Conservation (phyloP, 2,888 invertebrate species). For the Dasypogon diadema region DNA sequence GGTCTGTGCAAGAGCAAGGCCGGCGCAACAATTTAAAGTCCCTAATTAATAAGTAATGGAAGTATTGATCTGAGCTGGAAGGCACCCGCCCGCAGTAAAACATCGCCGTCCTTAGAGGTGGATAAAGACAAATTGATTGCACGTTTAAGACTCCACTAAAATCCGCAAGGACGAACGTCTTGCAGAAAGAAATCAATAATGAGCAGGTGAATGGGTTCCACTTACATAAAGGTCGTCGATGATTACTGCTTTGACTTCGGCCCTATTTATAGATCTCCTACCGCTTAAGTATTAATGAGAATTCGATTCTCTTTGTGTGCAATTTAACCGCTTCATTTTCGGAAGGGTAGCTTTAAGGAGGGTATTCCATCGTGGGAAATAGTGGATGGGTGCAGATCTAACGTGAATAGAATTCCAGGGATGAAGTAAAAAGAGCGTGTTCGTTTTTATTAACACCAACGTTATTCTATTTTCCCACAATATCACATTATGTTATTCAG, state of each 20-base stretch:
- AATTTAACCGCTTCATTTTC: no score
- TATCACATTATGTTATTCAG: no score
- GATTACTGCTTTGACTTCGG: background rate
- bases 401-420: no score
- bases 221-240: background rate
- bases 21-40: constrained; percentile 25
- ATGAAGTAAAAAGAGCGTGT: no score
- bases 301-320: no score
- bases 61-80: constrained; percentile 19
- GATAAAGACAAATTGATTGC: constrained; percentile 21
- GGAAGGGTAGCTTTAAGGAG: no score
- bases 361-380: no score
- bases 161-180: background rate
- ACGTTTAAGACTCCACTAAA: background rate
- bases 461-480: no score
- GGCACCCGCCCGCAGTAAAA: background rate
- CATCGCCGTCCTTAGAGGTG: background rate
- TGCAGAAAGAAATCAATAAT: background rate
- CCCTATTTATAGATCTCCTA: no score
- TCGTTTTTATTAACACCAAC: no score
- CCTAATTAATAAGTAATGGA: constrained; percentile 32
- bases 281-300: no score
- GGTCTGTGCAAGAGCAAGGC: background rate
- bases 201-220: background rate
- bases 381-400: no score